These are phyloP conservation scores for Aspidiotus rigidus DNA, from an alignment of 2,888 invertebrate genomes.

Conservation along the genomic window DNA sequence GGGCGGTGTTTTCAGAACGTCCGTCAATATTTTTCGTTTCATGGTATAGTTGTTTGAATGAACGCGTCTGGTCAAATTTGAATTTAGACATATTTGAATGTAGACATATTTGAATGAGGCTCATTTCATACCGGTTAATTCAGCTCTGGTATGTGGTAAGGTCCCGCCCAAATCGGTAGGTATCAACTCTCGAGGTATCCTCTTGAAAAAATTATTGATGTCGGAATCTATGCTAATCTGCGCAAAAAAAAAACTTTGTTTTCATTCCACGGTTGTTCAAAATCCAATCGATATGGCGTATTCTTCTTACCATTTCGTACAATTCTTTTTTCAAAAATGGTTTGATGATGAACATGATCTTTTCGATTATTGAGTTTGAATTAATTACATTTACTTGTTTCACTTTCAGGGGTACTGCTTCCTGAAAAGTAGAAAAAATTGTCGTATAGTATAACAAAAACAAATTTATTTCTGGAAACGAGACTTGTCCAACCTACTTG, in stretches of 20 bases:
- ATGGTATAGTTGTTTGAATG: neutral
- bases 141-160: slow-evolving; percentile 16
- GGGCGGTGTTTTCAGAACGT: no score
- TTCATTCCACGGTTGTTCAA: neutral
- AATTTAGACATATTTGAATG: neutral
- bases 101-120: neutral
- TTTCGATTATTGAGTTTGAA: slow-evolving; percentile 40
- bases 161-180: slow-evolving; percentile 37
- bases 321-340: slow-evolving; percentile 37
- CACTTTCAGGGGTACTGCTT: slow-evolving; percentile 40
- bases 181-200: slow-evolving; percentile 35
- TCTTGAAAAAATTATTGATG: slow-evolving; percentile 35
- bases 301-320: slow-evolving; percentile 35
- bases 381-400: slow-evolving; percentile 58
- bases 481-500: slow-evolving; percentile 35
- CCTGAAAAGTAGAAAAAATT: slow-evolving; percentile 30
- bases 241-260: slow-evolving; percentile 6
- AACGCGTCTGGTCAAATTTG: neutral
- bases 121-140: slow-evolving; percentile 20
- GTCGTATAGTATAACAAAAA: neutral
- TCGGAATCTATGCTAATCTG: slow-evolving; percentile 37
- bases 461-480: neutral
- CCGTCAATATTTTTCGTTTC: neutral
- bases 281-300: neutral
- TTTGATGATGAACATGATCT: slow-evolving; percentile 35